phyloP scores from a whole-genome alignment of 1,140 invertebrate species.

The Drosophila ironensis region DNA sequence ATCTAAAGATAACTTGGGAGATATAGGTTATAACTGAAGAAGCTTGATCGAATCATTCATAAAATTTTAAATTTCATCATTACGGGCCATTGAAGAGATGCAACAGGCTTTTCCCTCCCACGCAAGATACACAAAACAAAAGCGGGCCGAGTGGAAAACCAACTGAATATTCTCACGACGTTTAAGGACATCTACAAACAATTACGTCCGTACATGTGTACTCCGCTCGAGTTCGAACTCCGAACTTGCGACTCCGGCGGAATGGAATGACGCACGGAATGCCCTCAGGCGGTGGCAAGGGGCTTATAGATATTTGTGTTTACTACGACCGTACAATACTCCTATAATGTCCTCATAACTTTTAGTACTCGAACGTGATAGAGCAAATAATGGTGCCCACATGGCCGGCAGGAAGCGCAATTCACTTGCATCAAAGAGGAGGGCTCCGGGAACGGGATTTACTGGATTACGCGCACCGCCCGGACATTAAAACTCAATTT shows the following conservation, averaged over 20 bases:
- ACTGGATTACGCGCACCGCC: conserved; percentile 47
- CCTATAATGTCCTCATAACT: conserved; percentile 77
- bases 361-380: conserved; percentile 69
- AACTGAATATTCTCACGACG: conserved; percentile 75
- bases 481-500: conserved; percentile 81
- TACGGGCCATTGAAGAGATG: not conserved
- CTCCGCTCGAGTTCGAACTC: conserved; percentile 13
- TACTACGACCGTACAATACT: conserved; percentile 53
- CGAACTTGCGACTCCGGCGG: conserved; percentile 9
- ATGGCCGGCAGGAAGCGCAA: conserved; percentile 35
- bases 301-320: conserved; percentile 79
- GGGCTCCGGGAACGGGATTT: conserved; percentile 49
- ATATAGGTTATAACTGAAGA: too few species aligned
- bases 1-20: too few species aligned
- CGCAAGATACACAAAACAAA: conserved; percentile 19
- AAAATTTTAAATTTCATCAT: conserved; percentile 17
- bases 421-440: conserved; percentile 23
- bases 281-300: conserved; percentile 22
- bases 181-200: conserved; percentile 73
- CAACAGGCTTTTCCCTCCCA: conserved; percentile 35
- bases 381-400: conserved; percentile 79
- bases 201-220: conserved; percentile 74
- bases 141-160: conserved; percentile 15
- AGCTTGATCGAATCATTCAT: too few species aligned
- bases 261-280: conserved; percentile 39